A percentile compares a stretch with the other conserved stretches of the same genome.
Evolutionary conservation across 2,888 invertebrate genomes (phyloP).

Genomic region (Osedax frankpressi): DNA sequence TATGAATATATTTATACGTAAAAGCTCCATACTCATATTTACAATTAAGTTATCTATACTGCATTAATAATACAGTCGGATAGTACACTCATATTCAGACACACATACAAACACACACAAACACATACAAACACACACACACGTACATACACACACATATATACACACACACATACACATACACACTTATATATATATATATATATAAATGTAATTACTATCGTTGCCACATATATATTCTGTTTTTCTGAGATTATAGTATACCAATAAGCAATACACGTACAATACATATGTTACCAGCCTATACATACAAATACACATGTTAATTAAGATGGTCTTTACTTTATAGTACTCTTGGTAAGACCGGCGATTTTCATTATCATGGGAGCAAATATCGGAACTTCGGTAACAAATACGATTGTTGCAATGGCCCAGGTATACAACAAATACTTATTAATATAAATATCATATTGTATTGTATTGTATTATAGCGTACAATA

Average conservation of each 20-base stretch:
- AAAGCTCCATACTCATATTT: too few species aligned
- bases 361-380: conserved; percentile 50
- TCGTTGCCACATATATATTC: background rate
- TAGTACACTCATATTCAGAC: background rate
- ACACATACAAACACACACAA: background rate
- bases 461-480: background rate
- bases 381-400: conserved; percentile 53
- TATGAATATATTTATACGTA: too few species aligned
- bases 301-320: background rate
- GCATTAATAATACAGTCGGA: too few species aligned
- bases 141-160: background rate
- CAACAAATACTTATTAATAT: background rate
- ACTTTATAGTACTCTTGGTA: conserved; percentile 39
- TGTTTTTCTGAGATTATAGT: background rate
- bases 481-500: too few species aligned
- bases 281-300: background rate
- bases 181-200: background rate
- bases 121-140: background rate
- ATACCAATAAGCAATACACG: background rate
- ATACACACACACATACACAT: background rate
- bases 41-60: too few species aligned
- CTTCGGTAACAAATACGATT: conserved; percentile 51
- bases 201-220: too few species aligned
- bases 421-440: conserved; percentile 47
- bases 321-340: background rate